These are phyloP conservation scores for Phyllotreta striolata DNA, from an alignment of 2,888 invertebrate species.

Conservation along the genomic window DNA sequence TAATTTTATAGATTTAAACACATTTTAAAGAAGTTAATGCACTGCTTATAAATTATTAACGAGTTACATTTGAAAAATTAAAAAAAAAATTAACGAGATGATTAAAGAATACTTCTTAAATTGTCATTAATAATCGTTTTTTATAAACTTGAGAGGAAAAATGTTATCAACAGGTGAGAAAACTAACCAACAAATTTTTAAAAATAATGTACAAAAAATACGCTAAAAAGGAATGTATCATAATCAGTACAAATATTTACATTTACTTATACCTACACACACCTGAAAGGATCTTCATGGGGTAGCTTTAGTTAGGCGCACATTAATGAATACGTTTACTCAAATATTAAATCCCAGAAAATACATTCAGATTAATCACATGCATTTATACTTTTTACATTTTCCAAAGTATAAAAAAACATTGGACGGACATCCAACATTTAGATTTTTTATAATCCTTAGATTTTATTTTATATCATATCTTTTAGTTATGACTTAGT, in stretches of 20 bases:
- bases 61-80: no score
- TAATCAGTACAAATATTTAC: constrained; percentile 28
- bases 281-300: constrained; percentile 27
- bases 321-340: constrained; percentile 23
- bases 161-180: no score
- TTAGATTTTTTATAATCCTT: constrained; percentile 17
- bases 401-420: constrained; percentile 25
- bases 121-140: no score
- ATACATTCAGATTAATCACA: constrained; percentile 30
- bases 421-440: constrained; percentile 47
- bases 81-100: no score
- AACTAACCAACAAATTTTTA: no score
- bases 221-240: constrained; percentile 16
- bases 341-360: constrained; percentile 22
- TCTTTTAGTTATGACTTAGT: constrained; percentile 3
- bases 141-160: no score
- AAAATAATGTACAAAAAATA: constrained; percentile 1
- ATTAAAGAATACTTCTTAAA: no score
- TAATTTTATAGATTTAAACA: no score
- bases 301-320: constrained; percentile 21
- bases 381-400: constrained; percentile 21
- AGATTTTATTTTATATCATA: background rate
- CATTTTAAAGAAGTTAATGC: no score
- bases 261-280: constrained; percentile 13
- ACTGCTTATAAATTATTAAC: no score